Evolutionary conservation across 2,888 invertebrate species (phyloP), one percentile per base, ranked within the genome.

Genomic region (Epirrhoe alternata): DNA sequence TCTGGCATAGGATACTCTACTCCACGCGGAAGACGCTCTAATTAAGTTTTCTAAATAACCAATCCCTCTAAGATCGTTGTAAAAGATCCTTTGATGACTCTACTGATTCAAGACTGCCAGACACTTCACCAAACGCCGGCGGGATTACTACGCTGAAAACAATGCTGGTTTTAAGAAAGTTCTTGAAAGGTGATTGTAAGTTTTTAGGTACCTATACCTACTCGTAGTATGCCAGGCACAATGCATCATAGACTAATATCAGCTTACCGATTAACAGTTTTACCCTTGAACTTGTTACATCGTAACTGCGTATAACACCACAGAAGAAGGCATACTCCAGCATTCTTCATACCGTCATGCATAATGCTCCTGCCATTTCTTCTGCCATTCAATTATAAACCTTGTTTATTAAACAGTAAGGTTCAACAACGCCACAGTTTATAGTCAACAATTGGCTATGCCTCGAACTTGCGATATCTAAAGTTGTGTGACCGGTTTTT

Each of bases 221-320:
- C n/a, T n/a, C n/a, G n/a, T n/a, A n/a, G n/a, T n/a, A n/a, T n/a
- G n/a, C n/a, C n/a, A 14, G 12, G 16, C 14, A 49, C 35, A 49
- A 58, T 58, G 47, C 56, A 58, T 16, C 38, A 6, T 7, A 35
- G 12, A 50, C 6, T n/a, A 61, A 61, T 61, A 61, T 61, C 61
- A 49, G 8, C 6, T 52, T 53, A 60, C 60, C 45, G 5, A 60
- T 42, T 31, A 50, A 17, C 4, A 17, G 52, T 42, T 14, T 60
- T 63, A 68, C 55, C 72, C 70, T 71, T 72, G 72, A 72, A 71
- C 66, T 66, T 38, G 38, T 16, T n/a, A n/a, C n/a, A n/a, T 55
- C 14, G 17, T 61, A 59, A 71, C 67, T 74, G 66, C 69, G 66
- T 53, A 71, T 64, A 54, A 60, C 51, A 42, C 57, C 47, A 35